Base-by-base conservation (phyloP, 2,888 invertebrate genomes). In the Chymomyza fuscimana region DNA sequence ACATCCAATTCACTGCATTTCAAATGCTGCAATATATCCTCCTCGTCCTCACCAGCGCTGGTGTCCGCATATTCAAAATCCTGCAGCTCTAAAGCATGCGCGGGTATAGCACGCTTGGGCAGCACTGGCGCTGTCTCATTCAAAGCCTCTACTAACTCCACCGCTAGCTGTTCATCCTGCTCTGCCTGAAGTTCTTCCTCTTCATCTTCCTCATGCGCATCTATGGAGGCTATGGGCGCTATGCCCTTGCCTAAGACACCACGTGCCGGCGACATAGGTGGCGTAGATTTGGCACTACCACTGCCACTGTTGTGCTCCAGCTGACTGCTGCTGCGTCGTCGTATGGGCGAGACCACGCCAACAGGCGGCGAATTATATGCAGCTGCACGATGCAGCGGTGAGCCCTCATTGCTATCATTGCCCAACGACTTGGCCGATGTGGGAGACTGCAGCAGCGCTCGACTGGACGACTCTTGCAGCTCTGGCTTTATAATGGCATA, bases 41-140 rank as follows among this genome's bases (percentile, higher is more conserved):
- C 92, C 85, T 89, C 92, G 66, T 92, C 92, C 74, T 93, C 93
- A 65, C 92, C 92, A 72, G 93, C 93, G 77, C 93, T 93, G 19
- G 93, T 93, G 81, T 94, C 94, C 10, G 93, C 93, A 89, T 92
- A 93, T 79, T 94, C 93, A 52, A 93, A 92, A 82, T 94, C 93
- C 78, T 93, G 93, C 78, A 93, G 88, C 85, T 94, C 94, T 69
- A 93, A 87, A 63, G 93, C 93, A 72, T 93, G 93, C 69, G 93
- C 93, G 0, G 77, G 72, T 2, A 54, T n/a, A 4, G 69, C 66
- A 19, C 86, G 73, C 1, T 79, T 87, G 1, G 88, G 88, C 10
- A 84, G 54, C 15, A 72, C 65, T 0, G 87, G 88, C 10, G 81
- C 86, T 36, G 36, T 46, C 59, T 78, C 80, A 62, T 78, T 73